These are phyloP conservation scores for Cuculus canorus DNA, from an alignment of 2,797 vertebrate genomes.

Conservation along the genomic window DNA sequence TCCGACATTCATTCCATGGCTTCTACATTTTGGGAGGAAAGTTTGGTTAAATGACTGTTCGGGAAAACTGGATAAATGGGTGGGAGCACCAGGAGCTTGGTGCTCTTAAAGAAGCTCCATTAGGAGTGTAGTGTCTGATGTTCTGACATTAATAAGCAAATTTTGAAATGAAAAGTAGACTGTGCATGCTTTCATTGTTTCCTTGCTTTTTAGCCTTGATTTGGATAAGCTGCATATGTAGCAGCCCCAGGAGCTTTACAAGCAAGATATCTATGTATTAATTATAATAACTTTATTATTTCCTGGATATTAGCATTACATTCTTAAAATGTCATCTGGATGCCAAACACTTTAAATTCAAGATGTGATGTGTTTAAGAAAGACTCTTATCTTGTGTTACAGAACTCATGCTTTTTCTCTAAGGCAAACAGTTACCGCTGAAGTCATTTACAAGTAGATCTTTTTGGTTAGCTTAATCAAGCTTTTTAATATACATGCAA, in stretches of 20 bases:
- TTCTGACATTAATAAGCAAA: background rate
- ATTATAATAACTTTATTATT: conserved; percentile 51
- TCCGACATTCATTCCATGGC: background rate
- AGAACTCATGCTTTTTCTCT: conserved; percentile 52
- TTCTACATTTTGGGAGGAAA: background rate
- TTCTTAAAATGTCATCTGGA: conserved; percentile 61
- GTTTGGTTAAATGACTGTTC: background rate
- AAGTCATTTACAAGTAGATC: conserved; percentile 39
- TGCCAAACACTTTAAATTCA: conserved; percentile 73
- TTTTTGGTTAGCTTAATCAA: conserved; percentile 38
- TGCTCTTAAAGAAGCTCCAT: background rate
- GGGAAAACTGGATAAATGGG: background rate
- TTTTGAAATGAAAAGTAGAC: conserved; percentile 35
- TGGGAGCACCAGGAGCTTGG: background rate
- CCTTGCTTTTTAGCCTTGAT: conserved; percentile 17
- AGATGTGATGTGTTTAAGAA: conserved; percentile 52
- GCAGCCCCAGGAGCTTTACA: conserved; percentile 1
- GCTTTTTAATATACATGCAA: conserved; percentile 66
- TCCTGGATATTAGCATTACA: conserved; percentile 49
- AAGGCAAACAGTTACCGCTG: conserved; percentile 24
- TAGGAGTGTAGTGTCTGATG: background rate
- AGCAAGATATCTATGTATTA: conserved; percentile 22
- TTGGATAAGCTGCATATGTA: conserved; percentile 1
- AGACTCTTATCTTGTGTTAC: conserved; percentile 55
- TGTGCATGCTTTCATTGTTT: conserved; percentile 35